Evolutionary conservation across 2,888 invertebrate genomes (phyloP).

Genomic region (Digitonthophagus gazella): DNA sequence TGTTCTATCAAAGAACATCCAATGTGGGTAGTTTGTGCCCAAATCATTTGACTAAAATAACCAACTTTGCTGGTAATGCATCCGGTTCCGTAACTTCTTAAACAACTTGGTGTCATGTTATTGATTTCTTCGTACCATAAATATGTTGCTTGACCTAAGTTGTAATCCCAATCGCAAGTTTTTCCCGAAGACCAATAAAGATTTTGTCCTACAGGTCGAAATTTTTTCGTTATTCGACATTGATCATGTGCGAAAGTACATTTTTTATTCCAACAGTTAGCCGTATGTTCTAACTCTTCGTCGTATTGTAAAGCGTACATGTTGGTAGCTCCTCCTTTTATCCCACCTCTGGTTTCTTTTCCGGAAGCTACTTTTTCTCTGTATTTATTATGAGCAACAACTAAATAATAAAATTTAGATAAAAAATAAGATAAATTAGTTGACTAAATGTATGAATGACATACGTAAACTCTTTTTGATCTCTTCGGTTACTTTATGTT

Average conservation of each 20-base stretch:
- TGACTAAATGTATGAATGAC: neutral
- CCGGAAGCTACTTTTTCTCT: slow-evolving; percentile 23
- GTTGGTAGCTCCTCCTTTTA: slow-evolving; percentile 10
- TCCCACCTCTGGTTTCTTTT: neutral
- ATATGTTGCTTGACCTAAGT: neutral
- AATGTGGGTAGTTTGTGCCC: slow-evolving; percentile 19
- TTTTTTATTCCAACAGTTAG: slow-evolving; percentile 17
- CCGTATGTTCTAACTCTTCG: slow-evolving; percentile 11
- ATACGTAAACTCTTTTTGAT: neutral
- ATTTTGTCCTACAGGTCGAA: slow-evolving; percentile 16
- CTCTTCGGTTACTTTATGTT: neutral
- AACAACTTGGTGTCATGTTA: neutral
- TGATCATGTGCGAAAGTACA: slow-evolving; percentile 16
- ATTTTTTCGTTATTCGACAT: slow-evolving; percentile 19
- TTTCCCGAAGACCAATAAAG: neutral
- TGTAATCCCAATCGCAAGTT: neutral
- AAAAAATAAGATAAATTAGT: neutral
- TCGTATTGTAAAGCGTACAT: slow-evolving; percentile 20
- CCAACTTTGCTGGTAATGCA: neutral
- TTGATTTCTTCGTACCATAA: slow-evolving; percentile 19
- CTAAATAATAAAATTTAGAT: slow-evolving; percentile 12
- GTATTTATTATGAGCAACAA: slow-evolving; percentile 18
- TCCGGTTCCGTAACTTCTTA: neutral
- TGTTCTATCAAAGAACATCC: slow-evolving; percentile 12
- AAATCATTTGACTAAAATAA: slow-evolving; percentile 16